A percentile compares a stretch with the other conserved stretches of the same genome.
phyloP scores from a whole-genome alignment of 2,888 invertebrate species.

The Mechanitis mazaeus region DNA sequence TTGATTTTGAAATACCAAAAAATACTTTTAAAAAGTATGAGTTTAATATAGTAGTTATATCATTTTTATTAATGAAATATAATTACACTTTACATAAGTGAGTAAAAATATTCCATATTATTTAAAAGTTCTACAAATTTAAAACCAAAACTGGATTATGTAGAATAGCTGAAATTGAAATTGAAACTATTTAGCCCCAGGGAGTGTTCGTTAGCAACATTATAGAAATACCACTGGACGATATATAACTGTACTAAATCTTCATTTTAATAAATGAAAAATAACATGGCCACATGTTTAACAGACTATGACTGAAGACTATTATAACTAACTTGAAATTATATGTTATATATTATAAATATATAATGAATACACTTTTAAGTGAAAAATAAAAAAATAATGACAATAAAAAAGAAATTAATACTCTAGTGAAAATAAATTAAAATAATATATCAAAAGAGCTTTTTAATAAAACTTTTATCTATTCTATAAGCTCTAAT shows the following conservation, averaged over 20 bases:
- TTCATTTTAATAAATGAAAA: no score
- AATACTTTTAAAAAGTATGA: no score
- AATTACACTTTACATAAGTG: background rate
- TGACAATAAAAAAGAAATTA: no score
- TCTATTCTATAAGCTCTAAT: constrained; percentile 25
- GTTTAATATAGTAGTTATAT: no score
- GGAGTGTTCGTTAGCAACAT: constrained; percentile 25
- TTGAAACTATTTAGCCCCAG: constrained; percentile 6
- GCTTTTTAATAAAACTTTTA: background rate
- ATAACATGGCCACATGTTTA: no score
- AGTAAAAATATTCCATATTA: background rate
- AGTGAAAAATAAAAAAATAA: no score
- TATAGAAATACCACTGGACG: constrained; percentile 8
- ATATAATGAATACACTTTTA: no score
- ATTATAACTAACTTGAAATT: no score
- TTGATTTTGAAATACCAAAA: no score
- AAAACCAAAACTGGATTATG: background rate
- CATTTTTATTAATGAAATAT: no score
- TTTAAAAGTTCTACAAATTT: background rate
- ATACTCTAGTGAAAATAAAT: background rate
- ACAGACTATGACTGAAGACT: no score
- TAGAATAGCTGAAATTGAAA: constrained; percentile 2
- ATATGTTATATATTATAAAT: no score
- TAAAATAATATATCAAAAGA: background rate
- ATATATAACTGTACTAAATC: background rate